Evolutionary conservation across 2,797 vertebrate species (phyloP).

Genomic region (Bradypodion ventrale): DNA sequence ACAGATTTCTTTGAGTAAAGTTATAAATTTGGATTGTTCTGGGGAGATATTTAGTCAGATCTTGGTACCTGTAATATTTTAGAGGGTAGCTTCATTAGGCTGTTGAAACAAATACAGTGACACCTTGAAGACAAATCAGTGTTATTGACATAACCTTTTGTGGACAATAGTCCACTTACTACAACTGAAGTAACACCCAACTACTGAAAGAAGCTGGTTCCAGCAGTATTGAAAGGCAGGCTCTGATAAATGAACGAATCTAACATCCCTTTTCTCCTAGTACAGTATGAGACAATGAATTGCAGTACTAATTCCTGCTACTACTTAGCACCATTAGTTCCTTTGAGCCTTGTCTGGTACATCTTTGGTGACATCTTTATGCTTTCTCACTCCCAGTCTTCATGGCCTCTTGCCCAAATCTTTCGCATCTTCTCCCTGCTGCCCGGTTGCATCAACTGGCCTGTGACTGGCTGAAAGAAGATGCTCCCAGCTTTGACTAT

Average conservation of each 20-base stretch:
- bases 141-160: too few species aligned
- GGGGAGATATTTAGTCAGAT: too few species aligned
- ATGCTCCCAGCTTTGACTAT: conserved; percentile 81
- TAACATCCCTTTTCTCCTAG: neutral
- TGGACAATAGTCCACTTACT: too few species aligned
- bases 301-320: neutral
- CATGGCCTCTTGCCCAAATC: conserved; percentile 27
- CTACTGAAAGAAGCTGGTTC: too few species aligned
- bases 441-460: conserved; percentile 74
- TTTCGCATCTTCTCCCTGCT: conserved; percentile 72
- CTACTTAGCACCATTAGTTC: neutral
- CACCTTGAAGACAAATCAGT: too few species aligned
- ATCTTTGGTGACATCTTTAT: neutral
- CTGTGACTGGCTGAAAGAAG: conserved; percentile 82
- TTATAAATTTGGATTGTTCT: neutral
- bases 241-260: neutral
- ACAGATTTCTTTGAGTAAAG: neutral
- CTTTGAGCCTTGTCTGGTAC: neutral
- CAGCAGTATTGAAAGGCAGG: too few species aligned
- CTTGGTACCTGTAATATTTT: too few species aligned
- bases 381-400: neutral
- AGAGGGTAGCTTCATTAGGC: too few species aligned
- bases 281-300: neutral
- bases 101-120: too few species aligned
- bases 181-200: too few species aligned